These are phyloP conservation scores for Centrocercus urophasianus DNA, from an alignment of 2,113 vertebrate species.

Conservation along the genomic window DNA sequence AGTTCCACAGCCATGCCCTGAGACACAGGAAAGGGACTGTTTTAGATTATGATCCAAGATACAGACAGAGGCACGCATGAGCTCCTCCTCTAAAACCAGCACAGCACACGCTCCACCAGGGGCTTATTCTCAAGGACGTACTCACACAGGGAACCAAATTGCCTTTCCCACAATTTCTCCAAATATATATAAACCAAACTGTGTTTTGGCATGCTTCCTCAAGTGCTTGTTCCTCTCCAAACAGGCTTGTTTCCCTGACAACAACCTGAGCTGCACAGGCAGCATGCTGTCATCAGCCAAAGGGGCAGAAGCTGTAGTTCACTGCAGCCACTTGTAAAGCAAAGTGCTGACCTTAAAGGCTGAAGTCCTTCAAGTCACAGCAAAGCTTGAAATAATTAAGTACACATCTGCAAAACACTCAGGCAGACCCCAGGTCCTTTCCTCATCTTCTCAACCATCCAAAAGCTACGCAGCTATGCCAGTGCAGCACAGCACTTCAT, in stretches of 20 bases:
- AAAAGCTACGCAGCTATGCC: not conserved
- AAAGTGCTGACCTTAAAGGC: not conserved
- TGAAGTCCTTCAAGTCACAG: not conserved
- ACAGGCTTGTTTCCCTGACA: not conserved
- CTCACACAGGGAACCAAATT: not conserved
- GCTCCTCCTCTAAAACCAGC: not conserved
- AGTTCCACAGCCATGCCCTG: not conserved
- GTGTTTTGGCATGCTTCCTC: not conserved
- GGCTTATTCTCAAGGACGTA: not conserved
- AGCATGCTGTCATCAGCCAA: not conserved
- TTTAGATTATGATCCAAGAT: not conserved
- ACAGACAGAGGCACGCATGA: accelerated
- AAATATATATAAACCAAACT: not conserved
- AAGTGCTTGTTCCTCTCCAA: not conserved
- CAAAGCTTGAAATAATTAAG: not conserved
- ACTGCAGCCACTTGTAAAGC: not conserved
- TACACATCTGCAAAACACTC: not conserved
- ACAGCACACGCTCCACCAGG: not conserved
- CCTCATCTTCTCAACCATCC: not conserved
- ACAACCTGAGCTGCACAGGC: not conserved
- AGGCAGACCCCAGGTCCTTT: not conserved
- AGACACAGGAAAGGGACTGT: not conserved
- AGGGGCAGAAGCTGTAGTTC: not conserved
- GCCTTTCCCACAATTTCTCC: not conserved
- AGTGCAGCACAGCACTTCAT: not conserved